Base-by-base conservation (phyloP, 2,888 invertebrate genomes). In the Pristionchus mayeri region DNA sequence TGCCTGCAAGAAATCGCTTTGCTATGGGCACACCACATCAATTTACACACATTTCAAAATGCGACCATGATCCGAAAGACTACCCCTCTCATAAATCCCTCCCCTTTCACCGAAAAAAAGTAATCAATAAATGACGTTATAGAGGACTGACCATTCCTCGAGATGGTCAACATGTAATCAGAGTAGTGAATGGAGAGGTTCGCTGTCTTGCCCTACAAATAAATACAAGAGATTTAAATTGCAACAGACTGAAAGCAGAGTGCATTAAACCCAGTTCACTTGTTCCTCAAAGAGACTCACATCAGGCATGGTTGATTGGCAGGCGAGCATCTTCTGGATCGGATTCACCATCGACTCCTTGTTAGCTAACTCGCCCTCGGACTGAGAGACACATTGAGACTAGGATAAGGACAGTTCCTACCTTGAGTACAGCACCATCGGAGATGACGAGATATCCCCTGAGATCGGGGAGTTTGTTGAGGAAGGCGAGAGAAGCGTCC, bases 111-210 rank as follows among this genome's bases (percentile, higher is more conserved):
- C 63, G 18, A 52, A 52, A 34, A 37, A 40, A 13, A 21, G 37
- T n/a, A 75, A 21, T 37, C 6, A 4, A 40, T 18, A 75, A 75
- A 34, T 24, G 11, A 21, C 7, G 27, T 40, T 4, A 54, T 7
- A 54, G 3, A 54, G 24, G 4, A 3, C 34, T 37, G 0, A 81
- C 81, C 81, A 30, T 13, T 40, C 34, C 81, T 57, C 27, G 81
- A 57, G 60, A 81, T 60, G 44, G 50, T 81, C 40, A 81, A 24
- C 81, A 81, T 81, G 60, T 81, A 81, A 40, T 81, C 81, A 13
- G 44, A 16, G 44, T 40, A 81, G 81, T 81, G 60, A 30, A 81
- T 60, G 27, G 60, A 40, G 27, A 81, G 40, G 30, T 81, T 81
- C 57, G 27, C 44, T 11, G 40, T n/a, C 30, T 60, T 60, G 27